Evolutionary conservation across 2,888 invertebrate species (phyloP), one percentile per base, ranked within the genome.

Genomic region (Aphidius colemani): DNA sequence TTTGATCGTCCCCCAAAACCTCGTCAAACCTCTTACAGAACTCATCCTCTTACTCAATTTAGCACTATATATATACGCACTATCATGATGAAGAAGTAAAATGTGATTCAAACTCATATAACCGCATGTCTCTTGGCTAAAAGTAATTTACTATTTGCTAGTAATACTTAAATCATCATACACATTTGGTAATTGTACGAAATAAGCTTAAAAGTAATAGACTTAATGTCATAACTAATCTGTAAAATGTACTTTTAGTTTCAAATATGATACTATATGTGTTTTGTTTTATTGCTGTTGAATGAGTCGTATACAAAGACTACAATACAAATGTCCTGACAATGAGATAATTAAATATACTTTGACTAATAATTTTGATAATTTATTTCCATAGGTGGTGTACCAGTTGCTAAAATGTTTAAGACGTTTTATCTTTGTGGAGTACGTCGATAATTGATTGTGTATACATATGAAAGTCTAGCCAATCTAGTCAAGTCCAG

Each of bases 21-120:
- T 30, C 30, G 30, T 30, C 30, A 30, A 30, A 30, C 30, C 30
- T 30, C 30, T 30, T 30, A 30, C 30, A 30, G 5, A 3, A 30
- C 30, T 30, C 30, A 30, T 30, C 30, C 30, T 30, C 5, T 5
- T 30, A 30, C 30, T 30, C 30, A 30, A 30, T 30, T 30, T 30
- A 30, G 5, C 1, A 30, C 5, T 30, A 30, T 30, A 30, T 30
- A 30, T 3, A 5, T 30, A 30, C 5, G 5, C 5, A 30, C 30
- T 30, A 30, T 5, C 30, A 30, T 30, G 30, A 30, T 30, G 30
- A 30, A 30, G 30, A 5, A 30, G 30, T 30, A 56, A 50, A 64
- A 74, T 71, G 71, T 77, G 76, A 77, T 76, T 76, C 74, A 74
- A 75, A 72, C 73, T 70, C 62, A 62, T n/a, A 59, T 30, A 30